Evolutionary conservation across 2,113 vertebrate genomes (phyloP), one percentile per base, ranked within the genome.

Genomic region (Empidonax alnorum): DNA sequence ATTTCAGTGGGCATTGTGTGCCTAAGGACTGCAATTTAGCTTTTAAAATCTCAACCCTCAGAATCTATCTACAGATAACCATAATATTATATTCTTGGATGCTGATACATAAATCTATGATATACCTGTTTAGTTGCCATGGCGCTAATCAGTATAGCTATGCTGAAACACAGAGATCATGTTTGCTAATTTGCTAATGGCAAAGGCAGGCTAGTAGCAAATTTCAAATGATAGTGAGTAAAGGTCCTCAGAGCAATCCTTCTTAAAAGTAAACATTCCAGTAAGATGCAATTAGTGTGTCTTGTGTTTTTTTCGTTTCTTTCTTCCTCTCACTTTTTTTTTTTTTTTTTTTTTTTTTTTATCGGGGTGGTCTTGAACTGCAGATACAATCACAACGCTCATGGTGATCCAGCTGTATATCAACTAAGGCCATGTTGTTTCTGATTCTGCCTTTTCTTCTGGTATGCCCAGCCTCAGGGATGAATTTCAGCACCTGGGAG

Each of bases 371-470:
- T 85, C 98, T 98, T 87, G 98, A 98, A 87, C 98, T 98, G 98
- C 99, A 99, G 88, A 97, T 90, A 71, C 99, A 99, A 94, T 99
- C 98, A 28, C 99, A 99, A 28, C 95, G 98, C 93, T 99, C 99
- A 12, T 99, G 99, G 94, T 99, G 99, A 35, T 98, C 98, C 97
- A 99, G 96, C 69, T 99, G 98, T 97, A 99, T 99, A 94, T 99
- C 99, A 20, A 98, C 97, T n/a, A 99, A 97, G 71, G 96, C 86
- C 98, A 98, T 98, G 92, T 97, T 98, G 96, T 97, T 98, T 98
- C 98, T 96, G 16, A 98, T 94, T 92, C 72, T 98, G 44, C 95
- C 95, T 92, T 94, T 98, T 97, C 96, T 98, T 79, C 96, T 98
- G 94, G 97, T 68, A 92, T 96, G 97, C 28, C 95, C 97, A 50